Evolutionary conservation across 2,113 vertebrate genomes (phyloP), one percentile per base, ranked within the genome.

Genomic region (Hipposideros armiger): DNA sequence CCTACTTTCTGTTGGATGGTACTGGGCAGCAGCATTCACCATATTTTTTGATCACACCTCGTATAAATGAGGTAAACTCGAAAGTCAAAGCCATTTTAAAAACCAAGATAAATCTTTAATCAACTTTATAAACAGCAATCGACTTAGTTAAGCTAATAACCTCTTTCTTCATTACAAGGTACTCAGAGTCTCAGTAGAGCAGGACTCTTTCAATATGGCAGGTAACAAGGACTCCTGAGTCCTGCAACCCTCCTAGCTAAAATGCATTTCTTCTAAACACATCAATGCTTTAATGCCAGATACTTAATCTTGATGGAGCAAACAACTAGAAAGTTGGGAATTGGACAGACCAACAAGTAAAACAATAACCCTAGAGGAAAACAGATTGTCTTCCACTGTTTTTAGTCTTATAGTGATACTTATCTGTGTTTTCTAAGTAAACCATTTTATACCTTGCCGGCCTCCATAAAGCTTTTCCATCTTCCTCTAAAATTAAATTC

Each of bases 401-500:
- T 91, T 64, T 8, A 81, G 69, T 56, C 50, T 89, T 52, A 19
- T 1, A 32, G 19, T 56, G 93, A 26, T 58, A 80, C 72, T 83
- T 58, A 42, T 82, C 93, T 85, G 10, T n/a, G 32, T 90, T 95
- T 91, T 76, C 15, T 58, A 50, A 94, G 67, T 11, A 94, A 91
- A 78, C 19, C 28, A 87, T 86, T 91, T 85, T 83, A 45, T 67
- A 84, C 26, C 40, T 90, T 82, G 80, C 73, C 89, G 81, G 85
- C 40, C 26, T 95, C 58, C 50, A 81, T 0, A 67, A 52, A 83
- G 26, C 3, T 42, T 90, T 94, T 70, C n/a, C 85, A 87, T 62
- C 32, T 90, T 87, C 40, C 78, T 86, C 82, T 95, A 91, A 96
- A 93, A 96, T 94, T 69, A 95, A 95, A 85, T 62, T 94, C 86